Evolutionary conservation across 2,888 invertebrate species (phyloP).

Genomic region (Hoplodrina ambigua): DNA sequence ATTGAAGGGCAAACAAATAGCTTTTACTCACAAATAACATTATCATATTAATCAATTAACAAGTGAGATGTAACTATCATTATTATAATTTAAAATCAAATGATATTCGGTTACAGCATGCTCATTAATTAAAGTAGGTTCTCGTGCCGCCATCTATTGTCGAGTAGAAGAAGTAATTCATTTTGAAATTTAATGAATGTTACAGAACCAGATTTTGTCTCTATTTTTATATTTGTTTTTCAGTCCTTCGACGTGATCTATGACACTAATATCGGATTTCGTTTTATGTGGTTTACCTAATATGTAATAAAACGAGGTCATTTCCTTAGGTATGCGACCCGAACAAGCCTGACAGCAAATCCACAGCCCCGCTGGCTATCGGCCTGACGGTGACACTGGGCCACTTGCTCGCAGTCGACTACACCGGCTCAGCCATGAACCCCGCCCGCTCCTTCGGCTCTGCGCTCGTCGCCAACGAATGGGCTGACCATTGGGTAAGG

Average conservation of each 20-base stretch:
- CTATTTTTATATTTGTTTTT: too few species aligned
- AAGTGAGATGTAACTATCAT: too few species aligned
- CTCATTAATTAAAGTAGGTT: background rate
- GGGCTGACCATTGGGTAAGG: slow-evolving; percentile 95
- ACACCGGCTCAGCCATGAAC: slow-evolving; percentile 97
- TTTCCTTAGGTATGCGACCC: slow-evolving; percentile 91
- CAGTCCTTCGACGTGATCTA: too few species aligned
- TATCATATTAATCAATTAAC: too few species aligned
- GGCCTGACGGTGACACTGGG: slow-evolving; percentile 96
- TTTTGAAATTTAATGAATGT: background rate
- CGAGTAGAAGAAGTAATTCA: slow-evolving; percentile 49
- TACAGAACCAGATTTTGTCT: background rate
- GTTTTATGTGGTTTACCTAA: too few species aligned
- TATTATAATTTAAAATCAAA: too few species aligned
- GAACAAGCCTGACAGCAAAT: slow-evolving; percentile 94
- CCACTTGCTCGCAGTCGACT: slow-evolving; percentile 95
- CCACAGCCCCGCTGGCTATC: slow-evolving; percentile 96
- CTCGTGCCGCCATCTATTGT: slow-evolving; percentile 62
- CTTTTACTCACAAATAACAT: too few species aligned
- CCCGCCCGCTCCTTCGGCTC: slow-evolving; percentile 97
- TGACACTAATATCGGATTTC: too few species aligned
- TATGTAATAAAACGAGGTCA: background rate
- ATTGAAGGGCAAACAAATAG: background rate
- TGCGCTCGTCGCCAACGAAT: slow-evolving; percentile 94
- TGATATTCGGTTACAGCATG: background rate